phyloP scores from a whole-genome alignment of 1,140 invertebrate genomes.

The Zaprionus capensis region DNA sequence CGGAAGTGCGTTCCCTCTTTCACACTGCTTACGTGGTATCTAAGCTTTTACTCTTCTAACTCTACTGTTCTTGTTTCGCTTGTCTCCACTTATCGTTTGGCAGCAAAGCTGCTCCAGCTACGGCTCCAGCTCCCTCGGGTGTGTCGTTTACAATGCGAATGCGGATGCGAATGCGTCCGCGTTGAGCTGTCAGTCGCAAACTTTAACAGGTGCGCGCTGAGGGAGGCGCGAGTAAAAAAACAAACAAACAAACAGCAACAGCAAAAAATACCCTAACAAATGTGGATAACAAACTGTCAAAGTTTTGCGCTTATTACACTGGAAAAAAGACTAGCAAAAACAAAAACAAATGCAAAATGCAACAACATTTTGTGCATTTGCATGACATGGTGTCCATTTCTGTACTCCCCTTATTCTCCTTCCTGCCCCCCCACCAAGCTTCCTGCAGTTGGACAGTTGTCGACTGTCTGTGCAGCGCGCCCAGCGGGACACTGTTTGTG shows the following conservation, averaged over 20 bases:
- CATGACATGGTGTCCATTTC: constrained; percentile 56
- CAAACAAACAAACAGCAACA: constrained; percentile 22
- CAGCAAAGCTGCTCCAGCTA: constrained; percentile 13
- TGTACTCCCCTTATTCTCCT: not conserved
- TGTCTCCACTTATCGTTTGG: constrained; percentile 60
- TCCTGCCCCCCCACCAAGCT: not conserved
- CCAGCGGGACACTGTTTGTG: constrained; percentile 30
- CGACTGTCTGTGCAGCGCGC: constrained; percentile 26
- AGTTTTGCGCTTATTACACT: constrained; percentile 78
- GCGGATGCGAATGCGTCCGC: constrained; percentile 13
- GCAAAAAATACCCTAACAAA: constrained; percentile 65
- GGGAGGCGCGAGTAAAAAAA: constrained; percentile 47
- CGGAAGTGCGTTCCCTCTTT: too few relatives aligned
- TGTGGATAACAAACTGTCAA: constrained; percentile 81
- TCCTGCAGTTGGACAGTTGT: constrained; percentile 29
- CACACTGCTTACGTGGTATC: not conserved
- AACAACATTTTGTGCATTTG: constrained; percentile 44
- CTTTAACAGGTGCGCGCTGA: constrained; percentile 71
- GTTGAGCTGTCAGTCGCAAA: constrained; percentile 58
- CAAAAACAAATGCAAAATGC: constrained; percentile 25
- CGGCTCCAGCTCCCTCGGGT: constrained; percentile 43
- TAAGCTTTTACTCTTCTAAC: not conserved
- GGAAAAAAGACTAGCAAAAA: constrained; percentile 26
- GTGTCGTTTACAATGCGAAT: constrained; percentile 55
- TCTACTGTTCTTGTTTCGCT: constrained; percentile 19